Conservation (phyloP, 2,888 invertebrate species). For the Tortricodes alternella region DNA sequence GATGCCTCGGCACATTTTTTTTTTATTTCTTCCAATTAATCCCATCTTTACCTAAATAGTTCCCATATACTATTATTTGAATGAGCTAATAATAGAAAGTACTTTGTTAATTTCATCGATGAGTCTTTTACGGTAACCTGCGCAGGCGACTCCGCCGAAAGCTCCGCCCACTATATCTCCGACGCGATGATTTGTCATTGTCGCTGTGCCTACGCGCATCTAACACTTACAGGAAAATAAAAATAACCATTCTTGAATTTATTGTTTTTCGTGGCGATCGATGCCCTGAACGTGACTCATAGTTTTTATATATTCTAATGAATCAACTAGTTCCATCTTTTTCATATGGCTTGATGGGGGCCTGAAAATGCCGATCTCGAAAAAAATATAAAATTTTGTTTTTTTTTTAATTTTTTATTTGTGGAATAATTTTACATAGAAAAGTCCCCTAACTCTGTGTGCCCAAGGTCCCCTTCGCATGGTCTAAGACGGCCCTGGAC, state of each 20-base stretch:
- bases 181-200: conserved; percentile 70
- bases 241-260: conserved; percentile 33
- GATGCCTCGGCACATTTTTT: no score
- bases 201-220: conserved; percentile 61
- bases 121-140: conserved; percentile 13
- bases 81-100: neutral
- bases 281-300: conserved; percentile 14
- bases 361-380: no score
- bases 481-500: no score
- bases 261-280: conserved; percentile 31
- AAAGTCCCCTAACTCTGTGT: no score
- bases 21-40: no score
- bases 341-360: no score
- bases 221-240: conserved; percentile 25
- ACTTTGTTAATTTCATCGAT: neutral
- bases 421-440: no score
- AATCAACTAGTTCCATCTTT: neutral
- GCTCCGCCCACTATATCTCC: conserved; percentile 46
- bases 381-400: no score
- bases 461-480: no score
- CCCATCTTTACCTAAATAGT: no score
- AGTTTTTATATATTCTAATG: conserved; percentile 13
- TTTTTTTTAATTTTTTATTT: no score
- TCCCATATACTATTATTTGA: neutral
- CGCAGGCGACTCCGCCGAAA: neutral